A percentile compares a stretch with the other conserved stretches of the same genome.
Evolutionary conservation across 2,888 invertebrate genomes (phyloP).

Genomic region (Idaea straminata): DNA sequence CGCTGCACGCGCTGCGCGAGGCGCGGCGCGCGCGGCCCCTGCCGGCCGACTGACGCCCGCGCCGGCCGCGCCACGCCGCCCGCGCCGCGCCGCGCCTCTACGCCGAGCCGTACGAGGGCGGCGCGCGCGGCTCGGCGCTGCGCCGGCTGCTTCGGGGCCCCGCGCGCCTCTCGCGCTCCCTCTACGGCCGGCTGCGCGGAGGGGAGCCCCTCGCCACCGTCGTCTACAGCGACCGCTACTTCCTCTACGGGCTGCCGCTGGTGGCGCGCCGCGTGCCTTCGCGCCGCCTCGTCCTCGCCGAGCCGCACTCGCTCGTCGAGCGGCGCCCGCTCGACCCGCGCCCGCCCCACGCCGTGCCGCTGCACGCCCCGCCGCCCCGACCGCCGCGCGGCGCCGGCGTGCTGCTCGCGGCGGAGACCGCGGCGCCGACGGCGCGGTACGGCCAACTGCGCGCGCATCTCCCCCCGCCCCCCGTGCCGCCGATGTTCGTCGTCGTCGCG

Average conservation of each 20-base stretch:
- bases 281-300: conserved; percentile 32
- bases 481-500: conserved; percentile 5
- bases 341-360: conserved; percentile 25
- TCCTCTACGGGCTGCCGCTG: conserved; percentile 67
- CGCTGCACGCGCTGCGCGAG: conserved; percentile 81
- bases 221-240: conserved; percentile 75
- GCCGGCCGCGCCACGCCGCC: conserved; percentile 44
- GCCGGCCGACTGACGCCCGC: conserved; percentile 49
- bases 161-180: conserved; percentile 36
- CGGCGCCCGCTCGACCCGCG: conserved; percentile 15
- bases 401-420: conserved; percentile 16
- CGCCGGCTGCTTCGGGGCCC: conserved; percentile 36
- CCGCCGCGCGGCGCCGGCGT: conserved; percentile 27
- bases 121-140: conserved; percentile 29
- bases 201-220: conserved; percentile 57
- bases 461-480: conserved; percentile 20
- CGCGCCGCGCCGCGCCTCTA: conserved; percentile 35
- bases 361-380: conserved; percentile 21
- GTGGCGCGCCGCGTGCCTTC: conserved; percentile 34
- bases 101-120: conserved; percentile 41
- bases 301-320: conserved; percentile 20
- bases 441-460: conserved; percentile 15
- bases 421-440: conserved; percentile 3
- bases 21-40: conserved; percentile 56
- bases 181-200: conserved; percentile 48